Percentiles rank a stretch among this genome's conserved stretches.
These are phyloP conservation scores for Siderastrea siderea DNA, from an alignment of 92 coral and sea anemone species.

Conservation along the genomic window DNA sequence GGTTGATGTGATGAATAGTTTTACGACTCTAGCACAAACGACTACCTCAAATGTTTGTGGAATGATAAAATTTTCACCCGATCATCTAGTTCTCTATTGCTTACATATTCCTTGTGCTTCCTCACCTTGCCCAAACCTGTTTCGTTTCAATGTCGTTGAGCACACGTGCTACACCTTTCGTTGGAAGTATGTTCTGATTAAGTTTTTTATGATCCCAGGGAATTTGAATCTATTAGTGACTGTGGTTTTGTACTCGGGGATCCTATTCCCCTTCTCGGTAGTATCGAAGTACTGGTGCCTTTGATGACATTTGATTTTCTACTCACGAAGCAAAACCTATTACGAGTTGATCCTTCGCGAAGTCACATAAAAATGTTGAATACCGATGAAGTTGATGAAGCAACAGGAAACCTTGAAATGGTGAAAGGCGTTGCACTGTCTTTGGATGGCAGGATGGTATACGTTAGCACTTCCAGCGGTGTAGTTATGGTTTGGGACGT, in stretches of 20 bases:
- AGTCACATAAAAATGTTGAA: neutral
- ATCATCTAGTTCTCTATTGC: neutral
- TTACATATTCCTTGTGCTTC: neutral
- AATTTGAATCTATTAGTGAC: neutral
- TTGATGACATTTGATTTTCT: no score
- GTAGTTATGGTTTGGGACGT: neutral
- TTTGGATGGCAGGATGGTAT: neutral
- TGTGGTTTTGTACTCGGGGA: conserved; percentile 4
- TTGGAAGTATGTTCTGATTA: no score
- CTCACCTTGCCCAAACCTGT: neutral
- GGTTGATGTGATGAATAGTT: neutral
- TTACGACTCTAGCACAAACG: neutral
- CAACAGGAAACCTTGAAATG: neutral
- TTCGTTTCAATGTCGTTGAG: neutral
- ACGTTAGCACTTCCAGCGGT: neutral
- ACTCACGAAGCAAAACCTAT: no score
- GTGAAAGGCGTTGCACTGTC: neutral
- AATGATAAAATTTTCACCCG: neutral
- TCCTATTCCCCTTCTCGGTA: neutral
- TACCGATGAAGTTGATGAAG: neutral
- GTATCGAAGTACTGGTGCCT: no score
- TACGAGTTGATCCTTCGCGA: no score
- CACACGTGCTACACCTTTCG: neutral
- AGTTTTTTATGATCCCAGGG: neutral
- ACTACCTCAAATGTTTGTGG: neutral